A percentile compares a stretch with the other conserved stretches of the same genome.
Conservation (phyloP, 1,140 invertebrate species). For the Ylistrum balloti region DNA sequence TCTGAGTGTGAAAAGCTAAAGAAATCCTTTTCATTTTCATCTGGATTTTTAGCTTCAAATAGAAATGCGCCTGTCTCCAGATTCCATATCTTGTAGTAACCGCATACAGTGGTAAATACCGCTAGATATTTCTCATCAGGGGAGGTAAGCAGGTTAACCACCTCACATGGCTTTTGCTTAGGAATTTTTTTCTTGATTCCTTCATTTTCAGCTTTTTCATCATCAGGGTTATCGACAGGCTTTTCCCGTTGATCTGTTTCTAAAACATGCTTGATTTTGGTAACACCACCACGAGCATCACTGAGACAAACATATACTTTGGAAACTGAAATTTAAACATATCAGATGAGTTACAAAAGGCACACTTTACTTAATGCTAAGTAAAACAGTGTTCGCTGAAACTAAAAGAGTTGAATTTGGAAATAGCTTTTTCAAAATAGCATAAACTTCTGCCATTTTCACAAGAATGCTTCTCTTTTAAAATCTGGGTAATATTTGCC, state of each 20-base stretch:
- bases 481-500: no score
- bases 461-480: no score
- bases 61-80: slow-evolving; percentile 37
- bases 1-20: neutral
- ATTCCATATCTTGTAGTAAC: slow-evolving; percentile 16
- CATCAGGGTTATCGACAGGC: neutral
- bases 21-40: neutral
- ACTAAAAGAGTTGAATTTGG: no score
- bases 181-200: no score
- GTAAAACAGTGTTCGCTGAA: no score
- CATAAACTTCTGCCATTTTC: no score
- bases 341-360: no score
- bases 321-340: neutral
- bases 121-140: slow-evolving; percentile 65
- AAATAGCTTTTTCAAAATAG: no score
- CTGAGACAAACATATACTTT: neutral
- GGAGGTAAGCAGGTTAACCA: slow-evolving; percentile 56
- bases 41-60: neutral
- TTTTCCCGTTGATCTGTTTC: neutral
- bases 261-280: slow-evolving; percentile 3
- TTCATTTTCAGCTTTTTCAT: neutral
- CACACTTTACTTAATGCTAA: no score
- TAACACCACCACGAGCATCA: neutral
- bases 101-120: neutral
- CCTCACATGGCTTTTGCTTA: neutral